Conservation (phyloP, 35 echinoderm and acorn worm genomes). For the Hemicentrotus pulcherrimus region DNA sequence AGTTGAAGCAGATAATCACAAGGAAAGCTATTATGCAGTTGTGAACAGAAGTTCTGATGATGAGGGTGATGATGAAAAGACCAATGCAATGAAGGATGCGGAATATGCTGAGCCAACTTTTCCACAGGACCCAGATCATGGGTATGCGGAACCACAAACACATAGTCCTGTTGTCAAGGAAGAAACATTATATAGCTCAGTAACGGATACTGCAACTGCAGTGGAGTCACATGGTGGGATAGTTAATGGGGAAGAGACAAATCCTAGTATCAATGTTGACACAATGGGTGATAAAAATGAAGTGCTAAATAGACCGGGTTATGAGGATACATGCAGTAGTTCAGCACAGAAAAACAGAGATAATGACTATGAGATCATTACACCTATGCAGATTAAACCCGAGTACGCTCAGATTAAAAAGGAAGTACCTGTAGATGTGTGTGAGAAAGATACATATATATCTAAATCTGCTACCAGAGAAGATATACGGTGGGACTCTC, state of each 20-base stretch:
- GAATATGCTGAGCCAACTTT: not conserved
- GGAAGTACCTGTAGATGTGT: not conserved
- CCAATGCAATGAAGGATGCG: not conserved
- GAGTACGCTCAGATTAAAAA: not conserved
- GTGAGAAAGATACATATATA: not conserved
- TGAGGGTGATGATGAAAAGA: not conserved
- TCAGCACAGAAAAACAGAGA: not conserved
- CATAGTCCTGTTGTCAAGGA: slow-evolving; percentile 6
- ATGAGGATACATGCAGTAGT: not conserved
- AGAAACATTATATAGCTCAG: not conserved
- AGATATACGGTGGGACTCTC: not conserved
- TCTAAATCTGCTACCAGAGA: not conserved
- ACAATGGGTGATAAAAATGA: not conserved
- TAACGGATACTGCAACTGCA: not conserved
- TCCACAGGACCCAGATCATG: not conserved
- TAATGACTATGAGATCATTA: not conserved
- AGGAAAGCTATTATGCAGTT: not conserved
- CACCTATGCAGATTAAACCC: not conserved
- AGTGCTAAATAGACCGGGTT: not conserved
- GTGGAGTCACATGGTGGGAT: not conserved
- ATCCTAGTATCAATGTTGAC: not conserved
- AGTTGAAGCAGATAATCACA: not conserved
- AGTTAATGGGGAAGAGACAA: not conserved
- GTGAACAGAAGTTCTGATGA: not conserved
- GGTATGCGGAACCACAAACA: not conserved